These are phyloP conservation scores for Notarius lentiginosus DNA, from an alignment of 2,113 vertebrate species.

Conservation along the genomic window DNA sequence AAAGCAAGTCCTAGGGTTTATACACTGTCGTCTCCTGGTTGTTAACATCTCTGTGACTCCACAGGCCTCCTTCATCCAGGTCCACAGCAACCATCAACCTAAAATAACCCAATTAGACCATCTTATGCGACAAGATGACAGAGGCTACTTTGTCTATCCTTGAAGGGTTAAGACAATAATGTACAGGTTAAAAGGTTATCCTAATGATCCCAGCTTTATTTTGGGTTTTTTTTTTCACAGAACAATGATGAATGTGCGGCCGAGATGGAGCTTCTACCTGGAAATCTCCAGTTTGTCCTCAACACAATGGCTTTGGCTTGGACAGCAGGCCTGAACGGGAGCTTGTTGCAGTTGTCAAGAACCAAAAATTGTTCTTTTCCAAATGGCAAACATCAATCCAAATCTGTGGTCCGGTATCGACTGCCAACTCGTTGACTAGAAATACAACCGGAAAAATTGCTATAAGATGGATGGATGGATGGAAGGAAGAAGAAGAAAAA, in stretches of 20 bases:
- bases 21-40: constrained; percentile 1
- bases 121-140: constrained; percentile 34
- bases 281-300: constrained; percentile 60
- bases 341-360: constrained; percentile 61
- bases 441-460: constrained; percentile 25
- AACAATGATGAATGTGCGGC: constrained; percentile 25
- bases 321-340: constrained; percentile 56
- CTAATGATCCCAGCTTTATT: background rate
- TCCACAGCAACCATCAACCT: constrained; percentile 16
- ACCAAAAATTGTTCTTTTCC: constrained; percentile 37
- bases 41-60: background rate
- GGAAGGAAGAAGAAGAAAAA: constrained; percentile 13
- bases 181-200: background rate
- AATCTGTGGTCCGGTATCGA: constrained; percentile 47
- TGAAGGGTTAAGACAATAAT: constrained; percentile 9
- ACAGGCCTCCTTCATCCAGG: constrained; percentile 7
- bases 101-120: constrained; percentile 51
- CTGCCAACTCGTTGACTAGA: constrained; percentile 48
- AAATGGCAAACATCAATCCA: constrained; percentile 47
- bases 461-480: constrained; percentile 3
- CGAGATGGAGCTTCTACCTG: constrained; percentile 63
- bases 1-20: constrained; percentile 6
- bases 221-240: background rate
- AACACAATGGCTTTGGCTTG: constrained; percentile 56
- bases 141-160: constrained; percentile 17